phyloP scores from a whole-genome alignment of 1,140 invertebrate species.

The Camponotus pennsylvanicus region DNA sequence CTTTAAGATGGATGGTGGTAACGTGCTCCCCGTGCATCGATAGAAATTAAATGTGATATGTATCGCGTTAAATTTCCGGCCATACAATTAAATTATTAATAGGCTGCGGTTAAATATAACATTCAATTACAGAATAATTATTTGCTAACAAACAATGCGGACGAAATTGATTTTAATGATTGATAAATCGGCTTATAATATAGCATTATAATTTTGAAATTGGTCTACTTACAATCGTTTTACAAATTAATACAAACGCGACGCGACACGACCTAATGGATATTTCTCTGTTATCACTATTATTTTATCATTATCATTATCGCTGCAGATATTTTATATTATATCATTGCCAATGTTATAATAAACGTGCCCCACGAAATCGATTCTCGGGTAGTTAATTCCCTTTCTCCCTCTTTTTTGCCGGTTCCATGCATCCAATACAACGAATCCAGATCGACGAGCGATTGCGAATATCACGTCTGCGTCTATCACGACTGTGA shows the following conservation, averaged over 20 bases:
- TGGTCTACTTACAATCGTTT: slow-evolving; percentile 40
- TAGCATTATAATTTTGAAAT: slow-evolving; percentile 59
- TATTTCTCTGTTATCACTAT: neutral
- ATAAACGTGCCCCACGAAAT: neutral
- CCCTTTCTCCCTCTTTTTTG: slow-evolving; percentile 11
- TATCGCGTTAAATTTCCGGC: slow-evolving; percentile 11
- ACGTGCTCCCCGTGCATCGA: neutral
- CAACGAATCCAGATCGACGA: slow-evolving; percentile 22
- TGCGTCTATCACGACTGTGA: slow-evolving; percentile 68
- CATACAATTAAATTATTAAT: slow-evolving; percentile 43
- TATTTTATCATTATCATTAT: slow-evolving; percentile 26
- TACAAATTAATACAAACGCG: slow-evolving; percentile 47
- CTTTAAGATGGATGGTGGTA: neutral
- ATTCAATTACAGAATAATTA: slow-evolving; percentile 59
- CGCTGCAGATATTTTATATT: neutral
- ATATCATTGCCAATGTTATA: too few relatives aligned
- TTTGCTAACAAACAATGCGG: slow-evolving; percentile 37
- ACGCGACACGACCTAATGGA: slow-evolving; percentile 39
- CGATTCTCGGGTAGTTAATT: slow-evolving; percentile 44
- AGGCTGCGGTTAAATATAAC: slow-evolving; percentile 29
- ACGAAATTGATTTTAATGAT: slow-evolving; percentile 65
- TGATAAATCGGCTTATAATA: slow-evolving; percentile 61
- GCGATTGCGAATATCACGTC: slow-evolving; percentile 67
- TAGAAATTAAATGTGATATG: slow-evolving; percentile 42
- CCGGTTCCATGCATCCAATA: slow-evolving; percentile 57